Conservation (phyloP, 2,113 vertebrate genomes). For the Nannobrachium achirus region DNA sequence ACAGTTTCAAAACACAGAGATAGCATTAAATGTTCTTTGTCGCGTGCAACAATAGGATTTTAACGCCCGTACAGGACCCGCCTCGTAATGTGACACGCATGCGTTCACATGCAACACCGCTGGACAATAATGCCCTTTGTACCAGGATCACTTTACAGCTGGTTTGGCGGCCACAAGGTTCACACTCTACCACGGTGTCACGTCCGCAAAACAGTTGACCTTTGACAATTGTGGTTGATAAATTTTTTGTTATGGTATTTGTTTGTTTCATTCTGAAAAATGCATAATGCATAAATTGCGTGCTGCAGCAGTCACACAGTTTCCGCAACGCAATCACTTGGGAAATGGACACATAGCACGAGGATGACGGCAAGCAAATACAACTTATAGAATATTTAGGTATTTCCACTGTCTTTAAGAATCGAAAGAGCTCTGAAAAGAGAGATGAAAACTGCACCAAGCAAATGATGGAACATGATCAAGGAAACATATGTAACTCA, state of each 20-base stretch:
- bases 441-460: too few relatives aligned
- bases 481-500: too few relatives aligned
- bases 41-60: conserved; percentile 12
- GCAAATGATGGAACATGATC: too few relatives aligned
- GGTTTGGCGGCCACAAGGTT: too few relatives aligned
- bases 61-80: neutral
- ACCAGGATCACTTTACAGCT: neutral
- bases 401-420: too few relatives aligned
- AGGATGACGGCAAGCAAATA: too few relatives aligned
- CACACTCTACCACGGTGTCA: too few relatives aligned
- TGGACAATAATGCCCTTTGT: neutral
- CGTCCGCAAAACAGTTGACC: neutral
- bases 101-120: neutral
- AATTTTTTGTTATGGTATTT: neutral
- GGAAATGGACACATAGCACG: too few relatives aligned
- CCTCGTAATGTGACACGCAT: conserved; percentile 22
- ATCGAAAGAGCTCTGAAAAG: too few relatives aligned
- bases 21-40: neutral
- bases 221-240: neutral
- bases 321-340: too few relatives aligned
- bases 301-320: too few relatives aligned
- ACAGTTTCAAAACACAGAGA: conserved; percentile 29
- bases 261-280: conserved; percentile 14
- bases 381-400: too few relatives aligned
- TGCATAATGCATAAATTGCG: neutral